Conservation (phyloP, 2,888 invertebrate species). For the Chorisops tibialis region DNA sequence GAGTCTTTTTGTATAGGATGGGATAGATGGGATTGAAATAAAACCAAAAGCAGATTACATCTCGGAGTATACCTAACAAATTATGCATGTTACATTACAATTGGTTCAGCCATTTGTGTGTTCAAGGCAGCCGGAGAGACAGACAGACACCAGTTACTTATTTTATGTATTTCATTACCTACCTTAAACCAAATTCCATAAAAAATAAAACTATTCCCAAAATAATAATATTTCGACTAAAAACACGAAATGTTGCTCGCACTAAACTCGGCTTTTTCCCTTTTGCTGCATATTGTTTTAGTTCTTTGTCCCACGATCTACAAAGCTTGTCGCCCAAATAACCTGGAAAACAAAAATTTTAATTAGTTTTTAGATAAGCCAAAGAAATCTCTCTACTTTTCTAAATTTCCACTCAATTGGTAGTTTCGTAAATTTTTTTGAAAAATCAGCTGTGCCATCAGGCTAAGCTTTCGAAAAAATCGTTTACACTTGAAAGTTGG, state of each 20-base stretch:
- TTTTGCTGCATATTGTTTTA: slow-evolving; percentile 46
- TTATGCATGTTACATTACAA: too few species aligned
- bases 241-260: slow-evolving; percentile 57
- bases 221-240: slow-evolving; percentile 58
- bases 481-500: slow-evolving; percentile 28
- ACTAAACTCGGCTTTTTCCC: slow-evolving; percentile 56
- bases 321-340: slow-evolving; percentile 59
- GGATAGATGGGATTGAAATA: too few species aligned
- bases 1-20: too few species aligned
- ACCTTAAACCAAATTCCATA: slow-evolving; percentile 61
- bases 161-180: slow-evolving; percentile 33
- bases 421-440: too few species aligned
- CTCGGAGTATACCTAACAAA: too few species aligned
- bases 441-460: background rate
- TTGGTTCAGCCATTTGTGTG: too few species aligned
- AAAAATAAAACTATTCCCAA: slow-evolving; percentile 59
- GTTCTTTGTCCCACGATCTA: slow-evolving; percentile 59
- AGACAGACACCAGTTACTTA: too few species aligned
- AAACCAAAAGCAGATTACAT: too few species aligned
- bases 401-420: too few species aligned
- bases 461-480: background rate
- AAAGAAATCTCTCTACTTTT: too few species aligned
- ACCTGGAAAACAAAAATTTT: slow-evolving; percentile 38
- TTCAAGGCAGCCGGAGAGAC: too few species aligned
- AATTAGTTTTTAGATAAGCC: background rate